phyloP scores from a whole-genome alignment of 2,888 invertebrate genomes.

The Steinernema carpocapsae region DNA sequence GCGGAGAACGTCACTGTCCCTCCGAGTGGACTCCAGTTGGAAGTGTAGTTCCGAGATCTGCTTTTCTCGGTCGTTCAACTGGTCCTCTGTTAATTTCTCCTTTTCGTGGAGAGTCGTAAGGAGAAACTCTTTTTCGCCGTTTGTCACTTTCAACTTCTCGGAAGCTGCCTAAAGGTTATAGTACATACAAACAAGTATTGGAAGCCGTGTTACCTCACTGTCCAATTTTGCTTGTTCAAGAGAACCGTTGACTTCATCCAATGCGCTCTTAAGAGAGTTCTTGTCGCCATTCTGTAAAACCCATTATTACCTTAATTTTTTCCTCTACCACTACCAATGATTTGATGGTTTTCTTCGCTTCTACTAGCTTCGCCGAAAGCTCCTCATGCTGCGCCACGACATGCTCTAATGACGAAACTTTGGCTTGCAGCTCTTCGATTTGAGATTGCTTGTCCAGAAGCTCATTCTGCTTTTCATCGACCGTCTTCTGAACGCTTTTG shows the following conservation, averaged over 20 bases:
- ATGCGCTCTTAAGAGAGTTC: not conserved
- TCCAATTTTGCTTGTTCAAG: not conserved
- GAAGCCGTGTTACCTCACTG: not conserved
- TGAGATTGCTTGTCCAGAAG: not conserved
- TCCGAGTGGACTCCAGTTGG: not conserved
- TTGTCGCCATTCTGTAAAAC: not conserved
- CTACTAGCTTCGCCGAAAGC: not conserved
- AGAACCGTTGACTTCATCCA: not conserved
- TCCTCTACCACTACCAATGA: not conserved
- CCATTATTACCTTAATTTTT: too few species aligned
- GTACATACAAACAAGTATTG: not conserved
- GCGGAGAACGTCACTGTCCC: not conserved
- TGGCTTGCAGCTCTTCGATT: not conserved
- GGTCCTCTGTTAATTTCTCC: not conserved
- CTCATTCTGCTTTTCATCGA: not conserved
- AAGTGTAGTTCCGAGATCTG: not conserved
- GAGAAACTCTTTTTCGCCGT: conserved; percentile 11
- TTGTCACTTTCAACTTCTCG: not conserved
- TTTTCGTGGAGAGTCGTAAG: conserved; percentile 7
- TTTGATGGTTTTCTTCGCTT: not conserved
- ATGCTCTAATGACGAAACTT: too few species aligned
- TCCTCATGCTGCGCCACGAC: not conserved
- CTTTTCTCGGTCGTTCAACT: not conserved
- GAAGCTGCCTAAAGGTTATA: not conserved
- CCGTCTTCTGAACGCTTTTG: not conserved